phyloP scores from a whole-genome alignment of 2,797 vertebrate species.

The Odontamblyopus rebecca region DNA sequence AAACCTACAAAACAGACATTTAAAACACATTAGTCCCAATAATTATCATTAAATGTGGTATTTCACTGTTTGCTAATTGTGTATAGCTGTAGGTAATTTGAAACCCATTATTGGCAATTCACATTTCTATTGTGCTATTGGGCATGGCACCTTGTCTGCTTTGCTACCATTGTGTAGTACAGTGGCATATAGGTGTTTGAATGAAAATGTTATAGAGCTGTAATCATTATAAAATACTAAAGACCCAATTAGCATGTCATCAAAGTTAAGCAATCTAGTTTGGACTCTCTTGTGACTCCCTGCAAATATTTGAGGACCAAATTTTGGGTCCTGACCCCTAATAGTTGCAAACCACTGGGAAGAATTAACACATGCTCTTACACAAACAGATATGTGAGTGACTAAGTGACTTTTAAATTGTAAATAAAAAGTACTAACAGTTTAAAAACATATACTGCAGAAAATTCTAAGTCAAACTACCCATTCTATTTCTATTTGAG shows the following conservation, averaged over 20 bases:
- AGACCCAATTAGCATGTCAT: neutral
- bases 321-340: no score
- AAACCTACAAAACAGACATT: neutral
- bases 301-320: neutral
- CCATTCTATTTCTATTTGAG: neutral
- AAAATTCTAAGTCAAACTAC: neutral
- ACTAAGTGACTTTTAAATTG: neutral
- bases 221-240: neutral
- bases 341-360: no score
- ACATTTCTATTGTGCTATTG: neutral
- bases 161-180: no score
- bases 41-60: neutral
- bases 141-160: no score
- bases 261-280: neutral
- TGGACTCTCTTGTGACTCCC: neutral
- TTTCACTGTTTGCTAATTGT: neutral
- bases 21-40: no score
- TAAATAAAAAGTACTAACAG: no score
- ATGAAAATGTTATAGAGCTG: no score
- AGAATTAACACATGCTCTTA: neutral
- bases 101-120: neutral
- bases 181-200: no score
- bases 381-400: neutral
- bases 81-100: no score
- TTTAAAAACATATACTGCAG: neutral